Evolutionary conservation across 1,140 invertebrate species (phyloP).

Genomic region (Holotrichia oblita): DNA sequence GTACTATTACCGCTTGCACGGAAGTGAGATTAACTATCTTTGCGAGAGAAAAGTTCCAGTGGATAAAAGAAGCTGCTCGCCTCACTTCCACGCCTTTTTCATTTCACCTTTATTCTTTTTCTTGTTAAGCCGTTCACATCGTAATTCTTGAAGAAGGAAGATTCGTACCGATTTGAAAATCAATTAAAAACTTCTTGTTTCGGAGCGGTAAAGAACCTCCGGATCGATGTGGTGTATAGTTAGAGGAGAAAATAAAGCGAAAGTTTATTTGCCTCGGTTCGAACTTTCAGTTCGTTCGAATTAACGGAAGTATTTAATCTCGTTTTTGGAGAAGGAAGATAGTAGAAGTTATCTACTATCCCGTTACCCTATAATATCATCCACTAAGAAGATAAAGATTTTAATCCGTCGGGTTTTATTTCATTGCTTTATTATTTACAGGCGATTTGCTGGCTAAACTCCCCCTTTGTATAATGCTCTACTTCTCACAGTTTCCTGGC

Average conservation of each 20-base stretch:
- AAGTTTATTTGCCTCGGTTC: neutral
- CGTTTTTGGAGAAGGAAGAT: neutral
- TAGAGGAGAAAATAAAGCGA: neutral
- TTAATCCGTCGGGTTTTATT: neutral
- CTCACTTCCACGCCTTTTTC: neutral
- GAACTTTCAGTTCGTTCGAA: conserved; percentile 4
- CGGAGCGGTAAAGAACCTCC: neutral
- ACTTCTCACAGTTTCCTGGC: neutral
- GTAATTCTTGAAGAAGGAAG: neutral
- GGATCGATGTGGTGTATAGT: neutral
- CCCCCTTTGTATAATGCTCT: neutral
- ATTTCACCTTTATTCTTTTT: neutral
- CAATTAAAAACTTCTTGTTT: conserved; percentile 21
- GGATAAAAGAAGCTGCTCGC: neutral
- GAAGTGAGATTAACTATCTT: neutral
- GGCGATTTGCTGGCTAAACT: neutral
- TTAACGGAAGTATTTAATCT: conserved; percentile 16
- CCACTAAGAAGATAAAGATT: neutral
- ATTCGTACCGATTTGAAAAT: conserved; percentile 9
- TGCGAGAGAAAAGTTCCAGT: neutral
- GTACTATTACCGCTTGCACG: neutral
- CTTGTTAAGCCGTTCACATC: neutral
- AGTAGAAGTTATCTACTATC: neutral
- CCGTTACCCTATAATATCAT: neutral
- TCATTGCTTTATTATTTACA: neutral